Evolutionary conservation across 1,140 invertebrate species (phyloP).

Genomic region (Aphidius gifuensis): DNA sequence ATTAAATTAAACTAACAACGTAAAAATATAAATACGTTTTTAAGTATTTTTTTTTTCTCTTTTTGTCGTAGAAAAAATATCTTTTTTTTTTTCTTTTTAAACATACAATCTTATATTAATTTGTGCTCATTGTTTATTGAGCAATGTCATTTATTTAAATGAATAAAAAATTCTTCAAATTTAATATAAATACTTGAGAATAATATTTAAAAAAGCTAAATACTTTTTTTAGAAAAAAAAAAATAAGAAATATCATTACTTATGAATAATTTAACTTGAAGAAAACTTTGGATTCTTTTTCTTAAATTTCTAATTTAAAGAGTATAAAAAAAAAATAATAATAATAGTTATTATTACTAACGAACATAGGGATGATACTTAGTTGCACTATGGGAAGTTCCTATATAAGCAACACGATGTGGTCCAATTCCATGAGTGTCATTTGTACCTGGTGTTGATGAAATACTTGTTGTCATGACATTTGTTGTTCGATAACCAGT

Average conservation of each 20-base stretch:
- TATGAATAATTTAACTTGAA: too few species aligned
- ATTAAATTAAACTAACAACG: conserved; percentile 38
- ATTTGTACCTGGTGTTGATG: conserved; percentile 39
- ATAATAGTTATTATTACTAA: conserved; percentile 28
- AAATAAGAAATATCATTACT: not conserved
- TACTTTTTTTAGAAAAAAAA: too few species aligned
- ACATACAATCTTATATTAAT: too few species aligned
- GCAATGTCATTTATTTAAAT: too few species aligned
- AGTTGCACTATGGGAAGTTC: conserved; percentile 35
- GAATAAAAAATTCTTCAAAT: too few species aligned
- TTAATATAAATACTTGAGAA: too few species aligned
- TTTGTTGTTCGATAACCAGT: conserved; percentile 37
- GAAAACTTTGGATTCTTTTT: too few species aligned
- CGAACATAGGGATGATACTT: conserved; percentile 52
- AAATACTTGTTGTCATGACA: conserved; percentile 27
- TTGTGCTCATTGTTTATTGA: too few species aligned
- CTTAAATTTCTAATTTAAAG: not conserved
- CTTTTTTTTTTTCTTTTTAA: too few species aligned
- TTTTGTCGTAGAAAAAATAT: conserved; percentile 2
- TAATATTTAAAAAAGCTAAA: too few species aligned
- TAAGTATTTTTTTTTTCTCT: conserved; percentile 8
- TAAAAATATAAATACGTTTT: conserved; percentile 35
- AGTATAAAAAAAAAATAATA: not conserved
- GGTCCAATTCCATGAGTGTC: conserved; percentile 34
- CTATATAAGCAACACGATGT: conserved; percentile 40